Evolutionary conservation across 2,113 vertebrate species (phyloP), one percentile per base, ranked within the genome.

Genomic region (Jaculus jaculus): DNA sequence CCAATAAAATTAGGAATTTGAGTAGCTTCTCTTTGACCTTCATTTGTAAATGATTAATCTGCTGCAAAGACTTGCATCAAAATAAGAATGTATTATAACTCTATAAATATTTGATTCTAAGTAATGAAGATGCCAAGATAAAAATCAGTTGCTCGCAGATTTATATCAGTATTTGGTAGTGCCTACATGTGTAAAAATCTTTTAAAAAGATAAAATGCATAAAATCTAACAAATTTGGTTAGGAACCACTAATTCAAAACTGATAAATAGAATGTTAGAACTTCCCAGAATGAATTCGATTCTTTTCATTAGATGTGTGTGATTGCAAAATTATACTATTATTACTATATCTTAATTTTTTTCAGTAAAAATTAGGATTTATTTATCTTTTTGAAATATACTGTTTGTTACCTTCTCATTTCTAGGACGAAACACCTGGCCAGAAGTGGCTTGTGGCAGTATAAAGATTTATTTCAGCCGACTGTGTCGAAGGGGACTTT

Each of bases 141-240:
- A 51, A 51, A 95, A 92, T 80, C 17, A 72, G 20, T 24, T 47
- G 9, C 12, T 72, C 4, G 0, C 24, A 21, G 51, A 39, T 69
- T 68, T 51, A 1, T 66, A 32, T 78, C 47, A 80, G 4, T 54
- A 63, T 92, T 89, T 73, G 58, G 5, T 28, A 34, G 42, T n/a
- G 39, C 7, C 21, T 34, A 20, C 9, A 24, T n/a, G n/a, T 66
- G 32, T 82, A 34, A 75, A 66, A 95, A 89, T 21, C 72, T 8
- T 32, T 82, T 89, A 74, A 16, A 63, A 85, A 90, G 72, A 58
- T 72, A 39, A 94, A 79, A 92, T 63, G 74, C 20, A 54, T 58
- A 71, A 87, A 82, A 42, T 21, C 0, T 39, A 87, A 82, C 60
- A 5, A 63, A 47, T 72, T 89, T 66, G n/a, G 58, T 72, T 12